Percentiles rank a stretch among this genome's conserved stretches.
Conservation (phyloP, 2,113 vertebrate species). For the Rissa tridactyla region DNA sequence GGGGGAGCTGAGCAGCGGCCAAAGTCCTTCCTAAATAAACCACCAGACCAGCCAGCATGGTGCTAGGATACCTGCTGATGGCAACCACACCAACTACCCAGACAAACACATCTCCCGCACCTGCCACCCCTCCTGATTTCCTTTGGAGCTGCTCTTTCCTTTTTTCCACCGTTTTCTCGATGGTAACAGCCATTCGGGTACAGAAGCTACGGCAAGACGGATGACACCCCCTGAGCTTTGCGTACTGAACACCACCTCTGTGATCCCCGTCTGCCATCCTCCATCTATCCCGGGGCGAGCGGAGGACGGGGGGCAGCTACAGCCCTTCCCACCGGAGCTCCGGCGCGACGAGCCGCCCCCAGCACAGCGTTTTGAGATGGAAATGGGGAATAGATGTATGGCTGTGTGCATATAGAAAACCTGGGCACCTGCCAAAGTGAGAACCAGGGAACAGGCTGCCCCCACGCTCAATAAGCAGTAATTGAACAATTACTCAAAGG, state of each 20-base stretch:
- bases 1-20: not conserved
- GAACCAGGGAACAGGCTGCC: not conserved
- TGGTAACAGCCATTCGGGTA: rapidly evolving
- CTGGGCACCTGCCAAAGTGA: conserved; percentile 6
- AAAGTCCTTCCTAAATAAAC: not conserved
- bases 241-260: rapidly evolving
- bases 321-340: not conserved
- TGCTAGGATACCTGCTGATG: not conserved
- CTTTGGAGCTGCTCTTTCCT: not conserved
- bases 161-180: rapidly evolving
- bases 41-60: not conserved
- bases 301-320: not conserved
- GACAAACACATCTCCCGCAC: not conserved
- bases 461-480: not conserved
- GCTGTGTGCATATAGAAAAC: not conserved
- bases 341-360: rapidly evolving
- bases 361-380: rapidly evolving
- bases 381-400: not conserved
- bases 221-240: not conserved
- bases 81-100: rapidly evolving
- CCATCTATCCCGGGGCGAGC: rapidly evolving
- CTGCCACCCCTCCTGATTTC: not conserved
- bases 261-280: rapidly evolving
- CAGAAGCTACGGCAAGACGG: rapidly evolving
- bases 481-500: conserved; percentile 28